Base-by-base conservation (phyloP, 2,888 invertebrate genomes). In the Caenorhabditis zanzibari region DNA sequence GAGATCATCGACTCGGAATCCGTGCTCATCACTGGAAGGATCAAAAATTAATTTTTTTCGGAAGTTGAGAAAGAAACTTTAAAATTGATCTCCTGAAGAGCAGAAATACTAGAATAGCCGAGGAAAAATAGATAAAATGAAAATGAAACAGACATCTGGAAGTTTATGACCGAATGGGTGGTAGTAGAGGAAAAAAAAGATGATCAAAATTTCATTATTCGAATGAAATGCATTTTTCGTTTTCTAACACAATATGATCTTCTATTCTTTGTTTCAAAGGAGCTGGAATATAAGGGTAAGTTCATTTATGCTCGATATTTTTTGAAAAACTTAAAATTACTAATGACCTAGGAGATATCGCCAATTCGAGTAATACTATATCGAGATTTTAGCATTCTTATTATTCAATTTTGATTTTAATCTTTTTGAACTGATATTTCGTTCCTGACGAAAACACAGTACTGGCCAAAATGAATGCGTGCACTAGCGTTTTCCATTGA, bases 1-100 rank as follows among this genome's bases (percentile, higher is more conserved):
- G 87, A 87, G 19, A 88, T 83, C 86, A 88, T 85, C 49, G 89
- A 89, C 54, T 89, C 89, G 22, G 86, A 86, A 59, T 89, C 89
- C 16, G 88, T 89, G 59, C 86, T 85, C 86, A 88, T 84, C 86
- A 88, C 89, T 89, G 81, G 6, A 38, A 22, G n/a, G 22, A 35
- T 38, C 61, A 61, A 47, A 38, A 63, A 12, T 63, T 9, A 22
- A 22, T 5, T 22, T 2, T 5, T 26, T 14, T 47, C 38, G 5
- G 12, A n/a, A n/a, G n/a, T n/a, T n/a, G 38, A 28, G 49, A 47
- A 59, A 47, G 26, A 14, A 10, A 26, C 1, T 9, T 54, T 32
- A n/a, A 47, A 47, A 28, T n/a, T 14, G 19, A 58, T 44, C 26
- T 38, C 47, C 10, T 44, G 49, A 32, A 47, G 14, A 38, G 24